Conservation (phyloP, 2,888 invertebrate species). For the Eretmocerus hayati region DNA sequence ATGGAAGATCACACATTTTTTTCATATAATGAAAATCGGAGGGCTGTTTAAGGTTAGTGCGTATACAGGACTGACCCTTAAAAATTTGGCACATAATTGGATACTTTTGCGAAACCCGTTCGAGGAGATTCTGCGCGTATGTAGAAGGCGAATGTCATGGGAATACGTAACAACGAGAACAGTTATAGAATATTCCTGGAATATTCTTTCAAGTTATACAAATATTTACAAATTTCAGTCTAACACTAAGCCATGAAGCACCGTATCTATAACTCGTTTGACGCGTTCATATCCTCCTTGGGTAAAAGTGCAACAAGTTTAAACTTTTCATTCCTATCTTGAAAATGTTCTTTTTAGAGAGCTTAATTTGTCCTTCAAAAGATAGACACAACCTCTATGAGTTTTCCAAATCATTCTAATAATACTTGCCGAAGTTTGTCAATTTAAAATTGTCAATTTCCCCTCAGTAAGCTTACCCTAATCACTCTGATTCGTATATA, state of each 20-base stretch:
- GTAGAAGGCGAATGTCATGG: conserved; percentile 17
- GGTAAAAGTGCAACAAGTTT: conserved; percentile 9
- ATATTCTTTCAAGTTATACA: conserved; percentile 10
- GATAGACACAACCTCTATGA: conserved; percentile 14
- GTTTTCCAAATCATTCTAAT: conserved; percentile 6
- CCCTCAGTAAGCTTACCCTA: conserved; percentile 1
- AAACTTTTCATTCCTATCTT: background rate
- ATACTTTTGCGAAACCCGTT: conserved; percentile 27
- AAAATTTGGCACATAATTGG: conserved; percentile 35
- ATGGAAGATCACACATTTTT: background rate
- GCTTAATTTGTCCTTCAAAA: conserved; percentile 13
- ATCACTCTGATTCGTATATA: conserved; percentile 2
- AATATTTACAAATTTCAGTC: conserved; percentile 18
- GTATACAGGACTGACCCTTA: conserved; percentile 28
- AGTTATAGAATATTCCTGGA: conserved; percentile 2
- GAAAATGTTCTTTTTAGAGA: conserved; percentile 6
- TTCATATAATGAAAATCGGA: conserved; percentile 11
- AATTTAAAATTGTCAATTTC: conserved; percentile 15
- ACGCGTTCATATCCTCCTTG: background rate
- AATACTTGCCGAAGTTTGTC: conserved; percentile 18
- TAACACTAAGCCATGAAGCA: conserved; percentile 24
- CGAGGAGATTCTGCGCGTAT: conserved; percentile 23
- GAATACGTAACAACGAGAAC: conserved; percentile 13
- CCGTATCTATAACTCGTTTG: conserved; percentile 4
- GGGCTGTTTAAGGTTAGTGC: conserved; percentile 23